phyloP scores from a whole-genome alignment of 2,113 vertebrate species.

The Tenrec ecaudatus region DNA sequence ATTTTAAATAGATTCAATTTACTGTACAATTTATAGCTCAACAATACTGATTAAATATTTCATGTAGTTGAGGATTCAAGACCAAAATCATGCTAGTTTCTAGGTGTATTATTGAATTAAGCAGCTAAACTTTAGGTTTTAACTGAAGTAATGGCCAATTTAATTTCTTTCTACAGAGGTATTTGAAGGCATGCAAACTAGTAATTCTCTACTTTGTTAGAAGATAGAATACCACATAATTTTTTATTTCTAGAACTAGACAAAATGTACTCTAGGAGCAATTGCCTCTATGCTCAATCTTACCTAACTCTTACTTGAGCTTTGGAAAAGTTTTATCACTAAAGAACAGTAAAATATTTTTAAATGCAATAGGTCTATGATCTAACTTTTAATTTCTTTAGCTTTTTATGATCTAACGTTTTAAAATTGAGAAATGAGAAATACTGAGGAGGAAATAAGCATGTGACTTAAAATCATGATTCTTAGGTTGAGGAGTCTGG shows the following conservation, averaged over 20 bases:
- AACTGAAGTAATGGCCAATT: conserved; percentile 12
- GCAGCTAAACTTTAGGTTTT: not conserved
- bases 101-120: conserved; percentile 7
- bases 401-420: too few species aligned
- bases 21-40: conserved; percentile 3
- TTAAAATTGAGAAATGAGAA: too few species aligned
- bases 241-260: not conserved
- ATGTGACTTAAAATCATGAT: too few species aligned
- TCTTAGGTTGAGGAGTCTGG: too few species aligned
- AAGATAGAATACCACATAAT: not conserved
- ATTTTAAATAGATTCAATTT: conserved; percentile 36
- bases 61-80: conserved; percentile 21
- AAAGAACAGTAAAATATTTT: too few species aligned
- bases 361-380: too few species aligned
- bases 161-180: not conserved
- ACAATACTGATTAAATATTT: conserved; percentile 8
- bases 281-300: not conserved
- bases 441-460: too few species aligned
- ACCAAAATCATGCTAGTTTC: not conserved
- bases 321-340: not conserved
- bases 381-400: too few species aligned
- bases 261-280: not conserved
- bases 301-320: not conserved
- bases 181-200: not conserved
- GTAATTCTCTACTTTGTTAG: not conserved